A percentile compares a stretch with the other conserved stretches of the same genome.
These are phyloP conservation scores for Callorhinus ursinus DNA, from an alignment of 2,113 vertebrate species.

Conservation along the genomic window DNA sequence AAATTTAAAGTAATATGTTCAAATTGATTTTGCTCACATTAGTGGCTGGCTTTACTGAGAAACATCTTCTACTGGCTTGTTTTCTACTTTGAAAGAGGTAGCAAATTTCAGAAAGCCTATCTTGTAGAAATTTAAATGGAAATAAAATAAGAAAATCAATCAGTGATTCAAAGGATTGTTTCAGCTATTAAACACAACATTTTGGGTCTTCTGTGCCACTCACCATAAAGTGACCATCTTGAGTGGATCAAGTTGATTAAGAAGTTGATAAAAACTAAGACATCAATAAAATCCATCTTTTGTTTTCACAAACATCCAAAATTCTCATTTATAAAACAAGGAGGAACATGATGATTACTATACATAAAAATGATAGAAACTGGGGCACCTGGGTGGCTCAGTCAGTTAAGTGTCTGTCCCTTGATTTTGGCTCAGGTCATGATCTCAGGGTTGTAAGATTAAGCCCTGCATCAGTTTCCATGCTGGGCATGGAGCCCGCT, in stretches of 20 bases:
- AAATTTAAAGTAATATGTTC: neutral
- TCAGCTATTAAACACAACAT: neutral
- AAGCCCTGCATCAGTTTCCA: neutral
- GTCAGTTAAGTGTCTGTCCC: neutral
- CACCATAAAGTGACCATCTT: neutral
- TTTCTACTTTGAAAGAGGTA: neutral
- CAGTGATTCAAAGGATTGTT: neutral
- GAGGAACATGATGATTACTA: neutral
- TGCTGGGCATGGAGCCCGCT: neutral
- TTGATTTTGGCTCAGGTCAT: neutral
- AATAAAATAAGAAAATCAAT: neutral
- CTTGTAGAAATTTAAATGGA: neutral
- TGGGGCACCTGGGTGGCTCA: neutral
- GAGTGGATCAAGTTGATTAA: neutral
- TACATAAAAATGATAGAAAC: neutral
- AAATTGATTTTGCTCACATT: neutral
- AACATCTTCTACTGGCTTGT: neutral
- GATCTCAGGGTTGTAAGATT: neutral
- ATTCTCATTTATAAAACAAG: neutral
- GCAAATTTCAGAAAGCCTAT: neutral
- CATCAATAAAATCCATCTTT: neutral
- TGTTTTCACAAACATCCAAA: neutral
- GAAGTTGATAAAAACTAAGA: neutral
- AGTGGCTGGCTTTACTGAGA: conserved; percentile 11
- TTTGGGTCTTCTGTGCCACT: neutral